Evolutionary conservation across 2,888 invertebrate genomes (phyloP), one percentile per base, ranked within the genome.

Genomic region (Thymelicus sylvestris): DNA sequence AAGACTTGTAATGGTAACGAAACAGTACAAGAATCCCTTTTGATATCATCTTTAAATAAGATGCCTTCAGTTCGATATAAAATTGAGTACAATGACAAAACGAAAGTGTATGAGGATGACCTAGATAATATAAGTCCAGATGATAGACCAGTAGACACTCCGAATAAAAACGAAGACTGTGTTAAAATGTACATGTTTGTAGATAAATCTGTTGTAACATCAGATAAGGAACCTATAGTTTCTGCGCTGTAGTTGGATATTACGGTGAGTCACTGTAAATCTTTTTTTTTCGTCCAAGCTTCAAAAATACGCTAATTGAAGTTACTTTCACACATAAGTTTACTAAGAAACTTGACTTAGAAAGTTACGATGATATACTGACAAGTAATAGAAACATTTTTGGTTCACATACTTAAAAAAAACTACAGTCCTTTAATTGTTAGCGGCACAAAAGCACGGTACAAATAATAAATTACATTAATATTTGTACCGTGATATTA

Each of bases 181-280:
- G 86, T 93, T 78, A 91, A 91, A 81, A 92, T 93, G 93, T 92
- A 91, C 77, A 92, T 92, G 92, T 90, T 92, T 83, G 90, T 86
- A 79, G 93, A 93, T 85, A 92, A 93, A 80, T 83, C 92, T 79
- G 83, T 89, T 72, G 83, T 81, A 73, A 83, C 86, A 47, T 91
- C 92, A 66, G 92, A 93, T 82, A 93, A 89, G 83, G 91, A 91
- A 75, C 93, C 92, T 10, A 92, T 93, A 75, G 93, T 93, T 59
- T 93, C 93, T 68, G 91, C 90, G 69, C 83, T 93, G 81, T 93
- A 91, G 82, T 77, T 80, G 7, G 24, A 10, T 38, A 38, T 75
- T 60, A 79, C 74, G 88, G 92, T 92, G 80, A 90, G 92, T 84
- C 13, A 60, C 1, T 19, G n/a, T 19, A 3, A 10, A 10, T 12